Percentiles rank a stretch among this genome's conserved stretches.
Conservation (phyloP, 92 coral and sea anemone species). For the Phenganax stokvisi region DNA sequence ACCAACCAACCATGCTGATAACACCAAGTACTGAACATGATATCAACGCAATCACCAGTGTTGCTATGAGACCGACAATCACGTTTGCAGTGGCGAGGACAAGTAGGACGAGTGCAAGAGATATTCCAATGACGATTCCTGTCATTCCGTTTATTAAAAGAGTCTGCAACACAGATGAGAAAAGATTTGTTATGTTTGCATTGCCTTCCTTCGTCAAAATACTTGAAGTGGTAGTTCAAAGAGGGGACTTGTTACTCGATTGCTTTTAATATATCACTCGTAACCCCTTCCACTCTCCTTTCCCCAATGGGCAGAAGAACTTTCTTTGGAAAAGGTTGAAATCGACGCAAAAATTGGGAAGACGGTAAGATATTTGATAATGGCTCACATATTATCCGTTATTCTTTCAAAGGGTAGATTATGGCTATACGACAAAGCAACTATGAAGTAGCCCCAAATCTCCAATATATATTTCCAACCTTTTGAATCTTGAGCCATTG, state of each 20-base stretch:
- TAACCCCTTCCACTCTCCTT: no score
- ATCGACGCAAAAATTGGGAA: no score
- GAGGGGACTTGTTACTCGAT: no score
- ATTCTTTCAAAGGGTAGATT: not conserved
- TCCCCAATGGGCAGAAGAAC: no score
- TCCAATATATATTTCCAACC: slow-evolving; percentile 45
- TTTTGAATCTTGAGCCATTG: slow-evolving; percentile 93
- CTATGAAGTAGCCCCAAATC: not conserved
- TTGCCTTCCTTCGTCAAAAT: not conserved
- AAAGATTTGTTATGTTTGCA: not conserved
- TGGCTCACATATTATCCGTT: not conserved
- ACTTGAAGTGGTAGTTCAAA: not conserved
- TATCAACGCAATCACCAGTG: slow-evolving; percentile 69
- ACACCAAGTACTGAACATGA: slow-evolving; percentile 89
- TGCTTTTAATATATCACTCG: no score
- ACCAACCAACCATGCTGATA: slow-evolving; percentile 89
- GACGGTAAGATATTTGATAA: no score
- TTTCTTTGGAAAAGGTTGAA: no score
- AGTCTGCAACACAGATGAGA: slow-evolving; percentile 43
- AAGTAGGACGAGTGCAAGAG: slow-evolving; percentile 67
- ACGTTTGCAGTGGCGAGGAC: slow-evolving; percentile 89
- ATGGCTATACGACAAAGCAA: not conserved
- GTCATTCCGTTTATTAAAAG: slow-evolving; percentile 90
- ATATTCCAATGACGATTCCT: slow-evolving; percentile 76
- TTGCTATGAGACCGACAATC: slow-evolving; percentile 86